Evolutionary conservation across 1,140 invertebrate species (phyloP).

Genomic region (Philopotamus ludificatus): DNA sequence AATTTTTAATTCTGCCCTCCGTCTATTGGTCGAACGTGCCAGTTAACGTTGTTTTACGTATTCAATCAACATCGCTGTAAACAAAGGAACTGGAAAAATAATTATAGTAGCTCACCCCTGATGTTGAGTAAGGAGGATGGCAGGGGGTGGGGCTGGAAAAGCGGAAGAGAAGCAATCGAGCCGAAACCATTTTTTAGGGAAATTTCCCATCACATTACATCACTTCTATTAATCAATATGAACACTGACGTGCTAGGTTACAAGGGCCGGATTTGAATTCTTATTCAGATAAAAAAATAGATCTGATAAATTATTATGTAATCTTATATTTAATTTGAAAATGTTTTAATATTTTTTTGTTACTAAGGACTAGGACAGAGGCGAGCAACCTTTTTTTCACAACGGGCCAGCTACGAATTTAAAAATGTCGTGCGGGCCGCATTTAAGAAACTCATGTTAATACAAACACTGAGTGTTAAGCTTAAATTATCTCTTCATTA

Average conservation of each 20-base stretch:
- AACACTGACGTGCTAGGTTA: conserved; percentile 34
- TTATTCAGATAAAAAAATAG: no score
- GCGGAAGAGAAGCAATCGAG: conserved; percentile 35
- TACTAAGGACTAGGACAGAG: no score
- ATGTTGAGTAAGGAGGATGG: conserved; percentile 9
- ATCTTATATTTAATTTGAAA: no score
- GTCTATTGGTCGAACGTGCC: not conserved
- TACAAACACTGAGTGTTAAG: no score
- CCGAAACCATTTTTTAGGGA: conserved; percentile 40
- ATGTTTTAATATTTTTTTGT: no score
- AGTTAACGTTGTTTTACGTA: conserved; percentile 26
- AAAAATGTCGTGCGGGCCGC: no score
- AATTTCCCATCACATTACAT: conserved; percentile 41
- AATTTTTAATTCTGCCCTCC: conserved; percentile 17
- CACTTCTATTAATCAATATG: conserved; percentile 41
- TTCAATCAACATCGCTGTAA: conserved; percentile 34
- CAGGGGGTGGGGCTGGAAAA: conserved; percentile 7
- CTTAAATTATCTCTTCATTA: no score
- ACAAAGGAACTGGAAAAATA: conserved; percentile 35
- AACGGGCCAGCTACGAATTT: no score
- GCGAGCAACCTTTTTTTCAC: no score
- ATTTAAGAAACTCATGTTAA: no score
- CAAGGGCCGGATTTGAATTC: no score
- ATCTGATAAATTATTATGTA: no score
- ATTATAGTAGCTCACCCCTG: not conserved